phyloP scores from a whole-genome alignment of 2,113 vertebrate species.

The Chloropsis hardwickii region DNA sequence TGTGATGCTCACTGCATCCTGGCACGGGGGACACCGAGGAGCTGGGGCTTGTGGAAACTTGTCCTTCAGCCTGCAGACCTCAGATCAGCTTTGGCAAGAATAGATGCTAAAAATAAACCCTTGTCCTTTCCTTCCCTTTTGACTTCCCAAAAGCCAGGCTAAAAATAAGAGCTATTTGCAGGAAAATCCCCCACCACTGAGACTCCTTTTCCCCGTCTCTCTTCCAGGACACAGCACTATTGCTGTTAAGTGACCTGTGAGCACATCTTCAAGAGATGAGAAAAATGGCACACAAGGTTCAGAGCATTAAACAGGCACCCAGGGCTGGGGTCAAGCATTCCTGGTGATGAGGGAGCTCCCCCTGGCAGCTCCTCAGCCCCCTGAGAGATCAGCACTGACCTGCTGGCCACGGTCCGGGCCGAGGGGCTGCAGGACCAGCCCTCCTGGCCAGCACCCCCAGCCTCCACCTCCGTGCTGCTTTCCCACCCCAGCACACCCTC shows the following conservation, averaged over 20 bases:
- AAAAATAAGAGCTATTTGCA: slow-evolving; percentile 18
- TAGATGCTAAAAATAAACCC: not conserved
- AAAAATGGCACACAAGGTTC: not conserved
- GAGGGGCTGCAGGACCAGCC: not conserved
- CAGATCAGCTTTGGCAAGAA: not conserved
- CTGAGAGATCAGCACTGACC: not conserved
- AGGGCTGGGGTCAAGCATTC: slow-evolving; percentile 42
- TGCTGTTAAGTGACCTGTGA: not conserved
- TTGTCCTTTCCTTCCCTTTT: not conserved
- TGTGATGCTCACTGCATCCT: not conserved
- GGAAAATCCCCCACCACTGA: slow-evolving; percentile 5
- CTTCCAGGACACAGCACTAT: not conserved
- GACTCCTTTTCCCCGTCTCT: not conserved
- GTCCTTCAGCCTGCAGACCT: not conserved
- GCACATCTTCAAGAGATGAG: not conserved
- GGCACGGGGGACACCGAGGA: not conserved
- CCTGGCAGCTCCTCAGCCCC: not conserved
- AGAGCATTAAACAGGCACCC: slow-evolving; percentile 46
- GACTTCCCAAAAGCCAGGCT: not conserved
- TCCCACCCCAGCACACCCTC: not conserved
- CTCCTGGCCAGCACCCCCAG: not conserved
- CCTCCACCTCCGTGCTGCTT: not conserved
- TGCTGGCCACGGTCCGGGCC: fast-evolving
- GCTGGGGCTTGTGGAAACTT: fast-evolving
- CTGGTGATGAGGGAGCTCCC: not conserved